Conservation (phyloP, 1,140 invertebrate genomes). For the Drosophila repletoides region DNA sequence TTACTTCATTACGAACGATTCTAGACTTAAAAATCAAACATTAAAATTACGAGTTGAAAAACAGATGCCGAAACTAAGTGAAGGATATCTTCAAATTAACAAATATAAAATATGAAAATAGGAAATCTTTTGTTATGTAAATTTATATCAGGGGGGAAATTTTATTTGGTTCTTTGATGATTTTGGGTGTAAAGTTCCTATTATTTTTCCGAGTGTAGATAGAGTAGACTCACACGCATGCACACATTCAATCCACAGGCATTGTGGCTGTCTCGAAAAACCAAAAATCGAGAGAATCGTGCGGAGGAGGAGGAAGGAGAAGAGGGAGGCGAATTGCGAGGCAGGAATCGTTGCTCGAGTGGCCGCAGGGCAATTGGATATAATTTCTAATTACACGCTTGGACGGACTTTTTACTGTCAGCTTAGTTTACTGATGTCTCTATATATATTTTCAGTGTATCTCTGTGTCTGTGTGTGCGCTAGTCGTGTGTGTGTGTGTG, state of each 20-base stretch:
- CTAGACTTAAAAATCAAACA: too few species aligned
- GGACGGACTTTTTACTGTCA: conserved; percentile 80
- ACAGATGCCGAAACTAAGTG: too few species aligned
- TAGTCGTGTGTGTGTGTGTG: background rate
- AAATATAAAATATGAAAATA: too few species aligned
- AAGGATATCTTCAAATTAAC: too few species aligned
- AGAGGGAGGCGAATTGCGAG: background rate
- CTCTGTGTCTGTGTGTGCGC: background rate
- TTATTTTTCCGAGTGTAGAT: conserved; percentile 2
- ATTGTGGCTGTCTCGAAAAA: conserved; percentile 70
- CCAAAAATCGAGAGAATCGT: conserved; percentile 61
- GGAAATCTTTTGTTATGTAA: too few species aligned
- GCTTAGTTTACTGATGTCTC: conserved; percentile 80
- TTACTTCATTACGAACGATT: too few species aligned
- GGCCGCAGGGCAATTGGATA: conserved; percentile 79
- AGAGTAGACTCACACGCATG: conserved; percentile 23
- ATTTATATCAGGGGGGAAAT: too few species aligned
- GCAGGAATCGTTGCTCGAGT: conserved; percentile 65
- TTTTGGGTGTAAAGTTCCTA: too few species aligned
- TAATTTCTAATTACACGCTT: conserved; percentile 81
- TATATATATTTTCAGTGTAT: conserved; percentile 37
- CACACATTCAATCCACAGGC: conserved; percentile 54
- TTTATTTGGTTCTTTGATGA: too few species aligned
- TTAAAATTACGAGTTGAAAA: too few species aligned
- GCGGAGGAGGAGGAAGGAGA: background rate